Conservation (phyloP, 2,113 vertebrate species). For the Oncorhynchus keta region DNA sequence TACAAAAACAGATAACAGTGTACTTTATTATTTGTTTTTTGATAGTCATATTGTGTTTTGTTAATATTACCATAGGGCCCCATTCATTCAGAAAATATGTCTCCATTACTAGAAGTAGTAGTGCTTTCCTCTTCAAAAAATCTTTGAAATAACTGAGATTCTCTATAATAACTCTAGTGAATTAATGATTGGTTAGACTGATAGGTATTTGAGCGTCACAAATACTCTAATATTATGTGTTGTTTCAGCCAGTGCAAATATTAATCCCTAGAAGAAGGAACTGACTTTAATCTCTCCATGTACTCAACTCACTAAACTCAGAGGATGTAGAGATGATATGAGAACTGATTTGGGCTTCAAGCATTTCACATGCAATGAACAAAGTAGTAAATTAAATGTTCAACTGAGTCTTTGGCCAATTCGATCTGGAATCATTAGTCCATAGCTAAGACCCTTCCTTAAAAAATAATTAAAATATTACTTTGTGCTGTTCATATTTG, state of each 20-base stretch:
- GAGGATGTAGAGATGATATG: background rate
- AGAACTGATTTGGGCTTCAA: background rate
- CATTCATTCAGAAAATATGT: background rate
- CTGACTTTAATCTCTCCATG: too few relatives aligned
- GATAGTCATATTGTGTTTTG: too few relatives aligned
- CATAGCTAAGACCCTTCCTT: background rate
- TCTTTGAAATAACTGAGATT: background rate
- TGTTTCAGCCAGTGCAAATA: too few relatives aligned
- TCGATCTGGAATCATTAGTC: background rate
- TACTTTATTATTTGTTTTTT: too few relatives aligned
- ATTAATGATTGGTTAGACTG: background rate
- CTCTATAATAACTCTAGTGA: constrained; percentile 1
- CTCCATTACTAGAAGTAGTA: background rate
- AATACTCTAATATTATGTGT: too few relatives aligned
- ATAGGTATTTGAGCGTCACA: too few relatives aligned
- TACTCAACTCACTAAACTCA: background rate
- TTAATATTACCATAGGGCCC: too few relatives aligned
- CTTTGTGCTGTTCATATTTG: background rate
- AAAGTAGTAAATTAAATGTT: background rate
- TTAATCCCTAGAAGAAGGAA: too few relatives aligned
- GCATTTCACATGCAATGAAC: background rate
- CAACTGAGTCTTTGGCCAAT: background rate
- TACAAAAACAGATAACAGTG: too few relatives aligned
- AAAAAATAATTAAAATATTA: too few relatives aligned
- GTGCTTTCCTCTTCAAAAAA: background rate